Conservation (phyloP, 1,140 invertebrate species). For the Trypoxylus dichotomus region DNA sequence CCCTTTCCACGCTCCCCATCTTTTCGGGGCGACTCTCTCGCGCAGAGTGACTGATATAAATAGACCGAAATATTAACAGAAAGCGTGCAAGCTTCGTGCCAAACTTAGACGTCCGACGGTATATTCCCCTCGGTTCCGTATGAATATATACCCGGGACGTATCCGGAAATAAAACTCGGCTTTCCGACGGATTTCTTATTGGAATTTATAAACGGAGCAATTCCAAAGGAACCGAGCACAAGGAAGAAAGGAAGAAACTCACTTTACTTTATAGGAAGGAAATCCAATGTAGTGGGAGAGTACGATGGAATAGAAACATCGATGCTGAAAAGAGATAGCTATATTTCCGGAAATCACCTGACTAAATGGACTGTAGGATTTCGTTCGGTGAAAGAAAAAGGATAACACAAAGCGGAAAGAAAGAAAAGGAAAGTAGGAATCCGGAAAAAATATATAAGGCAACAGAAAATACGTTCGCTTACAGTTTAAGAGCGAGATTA, state of each 20-base stretch:
- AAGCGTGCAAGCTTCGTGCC: not conserved
- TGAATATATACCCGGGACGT: conserved; percentile 6
- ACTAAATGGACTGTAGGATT: not conserved
- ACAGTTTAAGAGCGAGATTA: not conserved
- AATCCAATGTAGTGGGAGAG: conserved; percentile 36
- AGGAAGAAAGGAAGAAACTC: conserved; percentile 34
- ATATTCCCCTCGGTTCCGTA: not conserved
- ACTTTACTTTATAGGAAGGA: conserved; percentile 41
- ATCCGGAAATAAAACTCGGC: conserved; percentile 38
- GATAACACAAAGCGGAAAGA: not conserved
- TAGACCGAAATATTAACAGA: conserved; percentile 15
- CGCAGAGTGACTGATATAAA: conserved; percentile 20
- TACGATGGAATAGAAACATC: conserved; percentile 27
- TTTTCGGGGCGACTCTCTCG: not conserved
- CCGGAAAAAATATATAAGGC: not conserved
- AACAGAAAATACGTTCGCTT: not conserved
- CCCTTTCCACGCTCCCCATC: not conserved
- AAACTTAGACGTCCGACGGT: not conserved
- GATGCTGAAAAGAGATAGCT: conserved; percentile 26
- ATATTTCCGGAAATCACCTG: not conserved
- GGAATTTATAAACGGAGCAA: conserved; percentile 42
- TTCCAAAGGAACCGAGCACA: not conserved
- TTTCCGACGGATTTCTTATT: conserved; percentile 41
- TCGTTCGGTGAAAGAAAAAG: not conserved
- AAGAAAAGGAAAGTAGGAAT: not conserved